A percentile compares a stretch with the other conserved stretches of the same genome.
Conservation (phyloP, 2,797 vertebrate species). For the Cuculus canorus region DNA sequence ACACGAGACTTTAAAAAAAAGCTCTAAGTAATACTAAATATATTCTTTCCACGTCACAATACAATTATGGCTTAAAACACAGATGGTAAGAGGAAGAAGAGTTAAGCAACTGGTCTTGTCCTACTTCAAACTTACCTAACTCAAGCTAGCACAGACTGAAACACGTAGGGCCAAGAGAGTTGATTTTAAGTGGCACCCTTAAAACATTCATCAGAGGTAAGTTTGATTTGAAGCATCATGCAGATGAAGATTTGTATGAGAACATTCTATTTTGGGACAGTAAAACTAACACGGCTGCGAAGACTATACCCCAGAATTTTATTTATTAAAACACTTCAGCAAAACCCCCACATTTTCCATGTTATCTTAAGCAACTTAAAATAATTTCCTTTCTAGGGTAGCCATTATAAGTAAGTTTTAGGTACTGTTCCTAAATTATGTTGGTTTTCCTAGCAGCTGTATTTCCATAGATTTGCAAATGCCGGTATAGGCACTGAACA, state of each 20-base stretch:
- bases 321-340: background rate
- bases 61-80: background rate
- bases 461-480: background rate
- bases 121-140: background rate
- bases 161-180: background rate
- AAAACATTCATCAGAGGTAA: background rate
- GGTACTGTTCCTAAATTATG: background rate
- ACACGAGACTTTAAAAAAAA: background rate
- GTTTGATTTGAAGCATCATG: background rate
- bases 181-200: background rate
- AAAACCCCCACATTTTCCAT: background rate
- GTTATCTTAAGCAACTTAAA: background rate
- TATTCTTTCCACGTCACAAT: background rate
- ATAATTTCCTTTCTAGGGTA: background rate
- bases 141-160: background rate
- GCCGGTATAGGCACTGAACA: background rate
- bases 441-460: background rate
- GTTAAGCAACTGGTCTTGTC: background rate
- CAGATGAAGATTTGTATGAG: background rate
- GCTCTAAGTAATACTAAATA: background rate
- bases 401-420: background rate
- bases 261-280: background rate
- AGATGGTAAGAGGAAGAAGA: background rate
- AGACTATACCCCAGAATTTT: background rate
- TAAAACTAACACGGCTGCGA: background rate